Evolutionary conservation across 2,888 invertebrate genomes (phyloP), one percentile per base, ranked within the genome.

Genomic region (Drosophila hamatofila): DNA sequence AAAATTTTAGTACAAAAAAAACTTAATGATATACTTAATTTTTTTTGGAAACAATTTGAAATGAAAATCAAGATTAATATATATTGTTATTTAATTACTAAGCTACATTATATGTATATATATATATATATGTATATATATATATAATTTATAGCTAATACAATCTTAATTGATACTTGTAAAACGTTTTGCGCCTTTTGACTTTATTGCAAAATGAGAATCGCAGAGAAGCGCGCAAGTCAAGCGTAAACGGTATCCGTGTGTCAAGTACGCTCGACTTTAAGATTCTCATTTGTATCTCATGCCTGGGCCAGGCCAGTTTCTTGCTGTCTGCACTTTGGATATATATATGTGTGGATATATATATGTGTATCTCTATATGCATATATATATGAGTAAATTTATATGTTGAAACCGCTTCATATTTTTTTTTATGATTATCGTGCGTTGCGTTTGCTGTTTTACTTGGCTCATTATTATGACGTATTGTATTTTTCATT

Each of bases 381-480:
- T 42, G 14, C 11, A 42, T 62, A 39, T 72, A 60, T 65, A 66
- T 65, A 39, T 35, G 57, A 42, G 27, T 59, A 49, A 30, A 51
- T 64, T 25, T 46, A 23, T 68, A 76, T 84, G 80, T 72, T 75
- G 58, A 70, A 82, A 72, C 64, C 56, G 68, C 69, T 80, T 30
- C 27, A 27, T 54, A 27, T 54, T 48, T 37, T 37, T 37, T 23
- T 25, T 77, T 81, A 37, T 37, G 14, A 72, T 80, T 78, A 66
- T 64, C 69, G 63, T 57, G 59, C 56, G 23, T 58, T 75, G 60
- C 56, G 56, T 78, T 80, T 72, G 75, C 78, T 56, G 62, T 64
- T 80, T 68, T 44, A 73, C 74, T 83, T 57, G 81, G 76, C 78
- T 74, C 81, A 77, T 81, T 86, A 83, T 83, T 75, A 77, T 87